These are phyloP conservation scores for Poeciliopsis prolifica DNA, from an alignment of 2,113 vertebrate genomes.

Conservation along the genomic window DNA sequence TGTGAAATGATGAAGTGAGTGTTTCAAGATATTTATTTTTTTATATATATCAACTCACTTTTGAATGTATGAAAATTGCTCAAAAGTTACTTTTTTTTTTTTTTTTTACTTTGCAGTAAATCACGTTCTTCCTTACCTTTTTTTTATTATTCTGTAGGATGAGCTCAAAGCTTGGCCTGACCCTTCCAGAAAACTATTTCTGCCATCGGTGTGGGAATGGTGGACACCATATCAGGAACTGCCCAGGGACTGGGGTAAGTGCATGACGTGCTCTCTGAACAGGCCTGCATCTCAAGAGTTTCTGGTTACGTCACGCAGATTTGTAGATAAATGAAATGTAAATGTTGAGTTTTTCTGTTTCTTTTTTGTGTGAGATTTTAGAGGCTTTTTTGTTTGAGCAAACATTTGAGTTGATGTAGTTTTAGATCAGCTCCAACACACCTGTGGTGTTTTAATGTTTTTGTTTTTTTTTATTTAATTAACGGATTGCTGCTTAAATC, in stretches of 20 bases:
- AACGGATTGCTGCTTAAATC: no score
- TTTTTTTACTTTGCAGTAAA: not conserved
- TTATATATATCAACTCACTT: not conserved
- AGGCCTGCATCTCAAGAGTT: no score
- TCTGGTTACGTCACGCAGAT: no score
- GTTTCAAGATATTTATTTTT: not conserved
- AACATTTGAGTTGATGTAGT: no score
- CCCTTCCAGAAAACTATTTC: constrained; percentile 90
- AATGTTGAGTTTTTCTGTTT: no score
- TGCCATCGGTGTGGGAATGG: constrained; percentile 94
- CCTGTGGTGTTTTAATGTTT: no score
- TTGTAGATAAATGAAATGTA: no score
- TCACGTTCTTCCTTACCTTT: not conserved
- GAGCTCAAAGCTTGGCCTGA: constrained; percentile 86
- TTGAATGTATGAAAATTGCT: not conserved
- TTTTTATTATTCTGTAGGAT: constrained; percentile 78
- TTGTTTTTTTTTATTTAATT: no score
- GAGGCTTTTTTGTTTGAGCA: no score
- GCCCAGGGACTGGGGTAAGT: constrained; percentile 91
- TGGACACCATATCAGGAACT: constrained; percentile 97
- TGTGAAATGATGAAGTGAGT: constrained; percentile 94
- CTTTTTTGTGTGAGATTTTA: no score
- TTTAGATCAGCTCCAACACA: no score
- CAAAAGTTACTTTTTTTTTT: not conserved
- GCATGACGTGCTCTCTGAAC: not conserved